These are phyloP conservation scores for Myiagra hebetior DNA, from an alignment of 2,113 vertebrate genomes.

Conservation along the genomic window DNA sequence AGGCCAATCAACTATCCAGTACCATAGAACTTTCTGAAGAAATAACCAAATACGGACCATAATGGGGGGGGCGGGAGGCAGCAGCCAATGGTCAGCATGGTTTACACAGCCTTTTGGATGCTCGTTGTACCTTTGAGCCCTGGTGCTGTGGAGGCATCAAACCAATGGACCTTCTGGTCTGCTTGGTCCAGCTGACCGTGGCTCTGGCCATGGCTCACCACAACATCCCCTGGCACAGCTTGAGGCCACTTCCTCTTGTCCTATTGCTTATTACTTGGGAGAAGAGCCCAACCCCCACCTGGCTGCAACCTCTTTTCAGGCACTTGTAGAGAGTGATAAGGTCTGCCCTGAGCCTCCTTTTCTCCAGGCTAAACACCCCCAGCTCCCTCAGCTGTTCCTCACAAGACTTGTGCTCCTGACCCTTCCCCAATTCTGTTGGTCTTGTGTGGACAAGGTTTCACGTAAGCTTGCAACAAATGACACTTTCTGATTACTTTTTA, in stretches of 20 bases:
- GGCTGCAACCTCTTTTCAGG: background rate
- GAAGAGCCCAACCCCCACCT: rapidly evolving
- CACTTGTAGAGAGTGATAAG: background rate
- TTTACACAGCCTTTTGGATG: no score
- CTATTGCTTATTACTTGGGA: background rate
- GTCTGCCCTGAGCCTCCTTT: background rate
- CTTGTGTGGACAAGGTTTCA: background rate
- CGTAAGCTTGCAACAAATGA: background rate
- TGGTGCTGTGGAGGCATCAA: no score
- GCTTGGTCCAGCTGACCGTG: no score
- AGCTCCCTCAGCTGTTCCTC: background rate
- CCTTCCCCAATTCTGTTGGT: background rate
- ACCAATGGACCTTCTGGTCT: no score
- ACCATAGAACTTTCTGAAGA: no score
- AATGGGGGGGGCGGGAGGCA: no score
- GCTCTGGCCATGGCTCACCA: no score
- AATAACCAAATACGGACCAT: no score
- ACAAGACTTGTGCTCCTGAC: background rate
- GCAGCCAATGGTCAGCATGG: no score
- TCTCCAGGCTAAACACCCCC: background rate
- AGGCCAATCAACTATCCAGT: no score
- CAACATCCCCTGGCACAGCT: background rate
- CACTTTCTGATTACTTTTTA: background rate
- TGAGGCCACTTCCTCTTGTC: background rate
- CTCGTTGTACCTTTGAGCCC: no score